These are phyloP conservation scores for Macroramphosus scolopax DNA, from an alignment of 2,797 vertebrate species.

Conservation along the genomic window DNA sequence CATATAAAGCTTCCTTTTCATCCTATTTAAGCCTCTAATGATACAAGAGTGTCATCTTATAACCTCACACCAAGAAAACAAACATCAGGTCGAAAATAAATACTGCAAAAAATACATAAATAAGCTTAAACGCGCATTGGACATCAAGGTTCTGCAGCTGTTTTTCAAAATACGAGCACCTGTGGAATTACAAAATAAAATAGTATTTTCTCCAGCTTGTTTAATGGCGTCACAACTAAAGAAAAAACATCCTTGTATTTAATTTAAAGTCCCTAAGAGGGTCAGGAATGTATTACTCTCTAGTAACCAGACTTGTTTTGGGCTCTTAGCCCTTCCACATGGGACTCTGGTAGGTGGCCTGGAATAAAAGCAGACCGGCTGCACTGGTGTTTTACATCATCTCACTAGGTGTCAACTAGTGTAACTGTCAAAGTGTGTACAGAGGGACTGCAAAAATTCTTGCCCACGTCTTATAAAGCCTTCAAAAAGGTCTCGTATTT, in stretches of 20 bases:
- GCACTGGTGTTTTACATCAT: constrained; percentile 64
- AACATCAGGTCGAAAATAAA: no score
- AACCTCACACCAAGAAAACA: not conserved
- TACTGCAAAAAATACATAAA: no score
- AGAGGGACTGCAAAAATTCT: constrained; percentile 52
- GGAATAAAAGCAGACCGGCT: constrained; percentile 60
- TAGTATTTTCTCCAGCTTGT: no score
- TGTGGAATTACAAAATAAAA: no score
- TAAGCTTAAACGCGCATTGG: no score
- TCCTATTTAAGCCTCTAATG: no score
- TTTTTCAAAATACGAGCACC: not conserved
- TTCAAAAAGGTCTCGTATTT: constrained; percentile 66
- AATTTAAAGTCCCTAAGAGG: constrained; percentile 10
- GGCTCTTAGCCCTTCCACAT: constrained; percentile 19
- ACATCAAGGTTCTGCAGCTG: no score
- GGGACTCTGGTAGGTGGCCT: constrained; percentile 65
- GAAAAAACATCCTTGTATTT: constrained; percentile 15
- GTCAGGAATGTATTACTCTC: constrained; percentile 17
- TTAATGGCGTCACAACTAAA: no score
- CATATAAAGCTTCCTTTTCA: no score
- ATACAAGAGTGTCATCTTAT: no score
- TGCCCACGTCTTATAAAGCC: constrained; percentile 62
- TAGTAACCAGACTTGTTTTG: constrained; percentile 17
- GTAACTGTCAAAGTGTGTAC: constrained; percentile 58
- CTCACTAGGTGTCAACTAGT: constrained; percentile 62